Evolutionary conservation across 2,888 invertebrate species (phyloP).

Genomic region (Tipula vernalis): DNA sequence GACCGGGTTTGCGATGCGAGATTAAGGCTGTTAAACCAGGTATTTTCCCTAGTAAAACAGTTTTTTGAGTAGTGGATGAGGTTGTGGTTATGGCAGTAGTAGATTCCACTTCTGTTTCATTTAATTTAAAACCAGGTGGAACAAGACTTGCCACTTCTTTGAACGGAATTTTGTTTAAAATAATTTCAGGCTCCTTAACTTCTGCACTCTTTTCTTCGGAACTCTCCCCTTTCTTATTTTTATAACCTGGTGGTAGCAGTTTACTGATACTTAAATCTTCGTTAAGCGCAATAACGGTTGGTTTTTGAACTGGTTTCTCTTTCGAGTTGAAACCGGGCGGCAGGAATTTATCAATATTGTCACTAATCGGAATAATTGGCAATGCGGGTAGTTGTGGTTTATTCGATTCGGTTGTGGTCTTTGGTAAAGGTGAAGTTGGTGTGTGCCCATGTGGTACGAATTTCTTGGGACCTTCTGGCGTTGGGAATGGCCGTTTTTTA

Average conservation of each 20-base stretch:
- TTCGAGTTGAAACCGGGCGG: slow-evolving; percentile 44
- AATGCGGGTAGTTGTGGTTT: slow-evolving; percentile 17
- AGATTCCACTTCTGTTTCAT: slow-evolving; percentile 19
- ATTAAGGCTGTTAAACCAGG: slow-evolving; percentile 54
- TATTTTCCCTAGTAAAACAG: slow-evolving; percentile 44
- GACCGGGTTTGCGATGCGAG: not conserved
- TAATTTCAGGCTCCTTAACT: slow-evolving; percentile 15
- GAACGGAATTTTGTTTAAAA: slow-evolving; percentile 27
- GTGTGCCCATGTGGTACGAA: slow-evolving; percentile 47
- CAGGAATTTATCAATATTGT: slow-evolving; percentile 48
- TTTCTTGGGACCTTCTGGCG: slow-evolving; percentile 25
- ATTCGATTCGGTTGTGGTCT: slow-evolving; percentile 21
- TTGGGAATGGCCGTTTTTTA: slow-evolving; percentile 16
- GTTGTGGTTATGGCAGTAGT: slow-evolving; percentile 20
- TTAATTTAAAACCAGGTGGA: slow-evolving; percentile 43
- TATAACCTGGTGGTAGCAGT: slow-evolving; percentile 51
- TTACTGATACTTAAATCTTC: slow-evolving; percentile 35
- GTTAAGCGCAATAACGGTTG: slow-evolving; percentile 17
- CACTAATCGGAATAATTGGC: slow-evolving; percentile 17
- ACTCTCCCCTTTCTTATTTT: slow-evolving; percentile 28
- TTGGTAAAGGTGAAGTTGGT: slow-evolving; percentile 20
- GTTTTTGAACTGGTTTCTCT: slow-evolving; percentile 15
- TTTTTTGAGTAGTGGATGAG: slow-evolving; percentile 35
- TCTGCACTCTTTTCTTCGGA: slow-evolving; percentile 18
- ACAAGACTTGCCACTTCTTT: slow-evolving; percentile 38